phyloP scores from a whole-genome alignment of 1,140 invertebrate genomes.

The Chrysoperla carnea region DNA sequence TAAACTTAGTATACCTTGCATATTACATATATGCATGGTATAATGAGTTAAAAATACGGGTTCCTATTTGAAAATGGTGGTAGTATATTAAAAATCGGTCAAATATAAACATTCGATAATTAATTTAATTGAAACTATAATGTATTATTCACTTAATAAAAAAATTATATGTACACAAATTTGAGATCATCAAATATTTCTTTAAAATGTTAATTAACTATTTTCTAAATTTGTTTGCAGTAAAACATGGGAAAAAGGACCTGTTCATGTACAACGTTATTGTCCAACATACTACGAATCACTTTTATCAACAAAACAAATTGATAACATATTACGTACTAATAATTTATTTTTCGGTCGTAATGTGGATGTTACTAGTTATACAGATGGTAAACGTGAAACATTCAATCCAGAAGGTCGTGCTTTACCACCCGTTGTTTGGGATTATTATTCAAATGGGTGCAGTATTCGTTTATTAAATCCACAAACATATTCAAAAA shows the following conservation, averaged over 20 bases:
- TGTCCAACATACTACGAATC: slow-evolving; percentile 47
- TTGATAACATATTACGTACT: slow-evolving; percentile 61
- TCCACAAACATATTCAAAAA: slow-evolving; percentile 72
- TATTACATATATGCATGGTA: no score
- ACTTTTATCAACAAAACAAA: slow-evolving; percentile 52
- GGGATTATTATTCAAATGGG: slow-evolving; percentile 81
- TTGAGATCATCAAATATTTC: no score
- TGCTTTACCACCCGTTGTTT: slow-evolving; percentile 56
- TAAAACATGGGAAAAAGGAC: slow-evolving; percentile 62
- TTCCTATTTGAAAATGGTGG: no score
- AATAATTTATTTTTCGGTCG: slow-evolving; percentile 62
- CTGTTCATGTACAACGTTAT: slow-evolving; percentile 51
- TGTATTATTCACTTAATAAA: no score
- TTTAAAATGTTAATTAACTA: no score
- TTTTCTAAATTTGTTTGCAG: slow-evolving; percentile 14
- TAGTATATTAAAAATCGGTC: no score
- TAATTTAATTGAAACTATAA: no score
- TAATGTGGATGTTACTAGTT: slow-evolving; percentile 84
- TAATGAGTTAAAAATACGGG: no score
- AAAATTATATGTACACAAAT: no score
- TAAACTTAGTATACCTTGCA: no score
- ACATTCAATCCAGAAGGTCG: slow-evolving; percentile 74
- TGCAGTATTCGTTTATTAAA: slow-evolving; percentile 86
- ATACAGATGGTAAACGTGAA: slow-evolving; percentile 57
- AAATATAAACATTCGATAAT: no score